Evolutionary conservation across 2,113 vertebrate genomes (phyloP).

Genomic region (Callorhinus ursinus): DNA sequence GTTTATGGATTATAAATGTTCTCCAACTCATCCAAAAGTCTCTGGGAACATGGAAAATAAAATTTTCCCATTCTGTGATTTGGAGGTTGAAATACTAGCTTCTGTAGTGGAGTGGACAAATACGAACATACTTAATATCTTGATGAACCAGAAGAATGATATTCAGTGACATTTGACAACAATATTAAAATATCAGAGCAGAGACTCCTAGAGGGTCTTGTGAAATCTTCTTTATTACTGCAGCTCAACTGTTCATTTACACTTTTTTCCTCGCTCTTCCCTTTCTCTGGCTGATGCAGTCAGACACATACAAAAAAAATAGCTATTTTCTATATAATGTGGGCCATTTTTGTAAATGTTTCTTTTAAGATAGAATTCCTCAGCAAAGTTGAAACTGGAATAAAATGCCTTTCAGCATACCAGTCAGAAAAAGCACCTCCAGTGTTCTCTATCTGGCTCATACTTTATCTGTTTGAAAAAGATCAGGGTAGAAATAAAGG

Average conservation of each 20-base stretch:
- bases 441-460: neutral
- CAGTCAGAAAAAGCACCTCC: neutral
- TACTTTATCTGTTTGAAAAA: conserved; percentile 37
- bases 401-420: neutral
- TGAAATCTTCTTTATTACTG: conserved; percentile 59
- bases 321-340: conserved; percentile 39
- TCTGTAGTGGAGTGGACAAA: neutral
- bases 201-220: neutral
- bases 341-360: conserved; percentile 57
- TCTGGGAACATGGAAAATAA: neutral
- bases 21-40: conserved; percentile 16
- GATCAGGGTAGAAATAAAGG: neutral
- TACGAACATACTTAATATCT: conserved; percentile 2
- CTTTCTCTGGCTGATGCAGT: neutral
- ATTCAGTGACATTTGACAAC: neutral
- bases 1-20: conserved; percentile 57
- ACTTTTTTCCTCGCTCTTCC: neutral
- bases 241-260: neutral
- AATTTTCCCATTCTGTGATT: neutral
- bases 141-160: neutral
- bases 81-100: neutral
- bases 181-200: conserved; percentile 35
- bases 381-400: neutral
- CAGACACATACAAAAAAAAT: neutral
- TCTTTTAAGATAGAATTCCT: conserved; percentile 55